These are phyloP conservation scores for Diadumene lineata DNA, from an alignment of 92 coral and sea anemone genomes.

Conservation along the genomic window DNA sequence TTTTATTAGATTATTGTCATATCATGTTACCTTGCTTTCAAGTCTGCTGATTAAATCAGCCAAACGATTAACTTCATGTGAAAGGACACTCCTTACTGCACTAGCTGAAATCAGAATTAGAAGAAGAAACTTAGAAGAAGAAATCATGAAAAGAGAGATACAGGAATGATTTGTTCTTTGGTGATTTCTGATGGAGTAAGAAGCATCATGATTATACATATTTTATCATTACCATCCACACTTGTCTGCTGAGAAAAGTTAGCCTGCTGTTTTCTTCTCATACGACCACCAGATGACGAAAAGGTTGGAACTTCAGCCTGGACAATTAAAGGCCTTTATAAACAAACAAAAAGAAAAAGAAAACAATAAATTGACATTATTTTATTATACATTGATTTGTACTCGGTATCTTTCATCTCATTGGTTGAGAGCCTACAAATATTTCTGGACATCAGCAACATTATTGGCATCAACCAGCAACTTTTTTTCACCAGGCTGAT, in stretches of 20 bases:
- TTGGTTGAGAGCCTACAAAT: too few species aligned
- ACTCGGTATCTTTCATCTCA: too few species aligned
- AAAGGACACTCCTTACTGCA: constrained; percentile 49
- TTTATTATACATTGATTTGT: too few species aligned
- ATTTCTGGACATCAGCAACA: background rate
- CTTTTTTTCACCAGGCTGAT: too few species aligned
- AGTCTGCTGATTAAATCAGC: constrained; percentile 71
- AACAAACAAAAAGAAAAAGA: too few species aligned
- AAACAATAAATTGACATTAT: too few species aligned
- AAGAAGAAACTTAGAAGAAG: background rate
- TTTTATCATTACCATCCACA: constrained; percentile 62
- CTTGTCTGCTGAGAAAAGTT: constrained; percentile 80
- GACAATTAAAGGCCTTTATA: constrained; percentile 48
- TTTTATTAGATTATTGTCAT: too few species aligned
- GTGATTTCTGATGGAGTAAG: background rate
- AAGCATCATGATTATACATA: background rate
- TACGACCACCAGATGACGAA: constrained; percentile 60
- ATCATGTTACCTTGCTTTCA: constrained; percentile 78
- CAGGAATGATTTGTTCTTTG: too few species aligned
- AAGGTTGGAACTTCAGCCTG: constrained; percentile 61
- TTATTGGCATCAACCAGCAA: background rate
- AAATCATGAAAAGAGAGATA: too few species aligned
- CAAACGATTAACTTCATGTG: constrained; percentile 77
- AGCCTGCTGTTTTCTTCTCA: constrained; percentile 68
- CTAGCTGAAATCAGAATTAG: constrained; percentile 16